Evolutionary conservation across 2,113 vertebrate species (phyloP), one percentile per base, ranked within the genome.

Genomic region (Propithecus coquereli): DNA sequence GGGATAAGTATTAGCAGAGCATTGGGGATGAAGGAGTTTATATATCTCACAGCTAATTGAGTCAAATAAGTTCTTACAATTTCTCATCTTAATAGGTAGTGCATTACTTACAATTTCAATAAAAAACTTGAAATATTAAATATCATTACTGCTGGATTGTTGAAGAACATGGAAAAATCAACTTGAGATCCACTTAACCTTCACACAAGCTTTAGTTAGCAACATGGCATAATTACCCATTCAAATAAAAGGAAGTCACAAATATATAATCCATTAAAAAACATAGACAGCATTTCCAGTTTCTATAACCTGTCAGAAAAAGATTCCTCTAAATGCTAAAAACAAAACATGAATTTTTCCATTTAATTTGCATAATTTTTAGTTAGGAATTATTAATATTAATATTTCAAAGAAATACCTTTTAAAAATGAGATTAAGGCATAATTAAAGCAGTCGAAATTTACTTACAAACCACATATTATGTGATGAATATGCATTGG

Each of bases 181-280:
- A 97, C 86, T 73, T 43, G 71, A 97, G 82, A 96, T 82, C 76
- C 94, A 97, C 94, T 98, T 98, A 96, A 98, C 95, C 90, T 97
- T 95, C 93, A 91, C 79, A 98, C 43, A 52, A 97, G 83, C 66
- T 96, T 97, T 94, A 89, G 74, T 94, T 97, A 97, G 76, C 91
- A 97, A 88, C 94, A 94, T 63, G 52, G 18, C 43, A 93, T 86
- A 97, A 98, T 94, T 80, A 77, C 96, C 40, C 43, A 92, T 93
- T 97, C 81, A 96, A 97, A 97, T 13, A 95, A 95, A 97, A 98
- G 84, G 94, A 95, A 77, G 50, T 59, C 12, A 43, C 59, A 96
- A 82, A 96, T 90, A 80, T 30, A 84, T 5, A 77, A n/a, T 92
- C 63, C 71, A 77, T 25, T 94, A 25, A 85, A 92, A 65, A 94